These are phyloP conservation scores for Tetramorium parvispinum DNA, from an alignment of 1,140 invertebrate genomes.

Conservation along the genomic window DNA sequence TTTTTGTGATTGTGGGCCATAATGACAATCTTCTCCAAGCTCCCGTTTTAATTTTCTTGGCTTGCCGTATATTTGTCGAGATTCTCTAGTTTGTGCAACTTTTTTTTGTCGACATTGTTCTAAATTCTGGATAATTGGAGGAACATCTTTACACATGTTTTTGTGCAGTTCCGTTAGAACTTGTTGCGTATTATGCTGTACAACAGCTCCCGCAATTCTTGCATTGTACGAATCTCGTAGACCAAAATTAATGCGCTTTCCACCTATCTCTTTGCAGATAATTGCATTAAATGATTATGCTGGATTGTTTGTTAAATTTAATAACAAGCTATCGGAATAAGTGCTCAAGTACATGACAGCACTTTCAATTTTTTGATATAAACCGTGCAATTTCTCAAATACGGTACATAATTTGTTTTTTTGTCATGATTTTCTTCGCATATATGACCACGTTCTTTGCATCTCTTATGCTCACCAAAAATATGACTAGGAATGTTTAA, in stretches of 20 bases:
- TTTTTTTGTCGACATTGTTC: neutral
- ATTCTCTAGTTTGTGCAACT: neutral
- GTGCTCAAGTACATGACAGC: neutral
- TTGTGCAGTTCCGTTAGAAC: too few species aligned
- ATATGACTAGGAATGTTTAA: too few species aligned
- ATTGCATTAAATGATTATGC: neutral
- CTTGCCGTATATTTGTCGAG: neutral
- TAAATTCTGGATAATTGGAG: neutral
- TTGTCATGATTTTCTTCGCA: too few species aligned
- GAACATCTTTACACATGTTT: neutral
- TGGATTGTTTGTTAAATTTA: neutral
- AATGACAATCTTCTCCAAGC: neutral
- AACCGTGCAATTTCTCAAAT: neutral
- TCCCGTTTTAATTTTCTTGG: neutral
- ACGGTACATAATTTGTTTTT: too few species aligned
- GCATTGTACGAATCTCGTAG: too few species aligned
- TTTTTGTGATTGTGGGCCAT: neutral
- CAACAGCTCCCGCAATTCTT: too few species aligned
- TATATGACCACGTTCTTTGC: too few species aligned
- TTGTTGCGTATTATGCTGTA: too few species aligned
- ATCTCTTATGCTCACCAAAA: too few species aligned
- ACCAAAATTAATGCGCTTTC: neutral
- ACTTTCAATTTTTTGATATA: neutral
- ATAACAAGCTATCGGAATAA: neutral
- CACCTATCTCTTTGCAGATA: neutral